Percentiles rank a stretch among this genome's conserved stretches.
Evolutionary conservation across 2,797 vertebrate genomes (phyloP).

Genomic region (Pteropus rufus): DNA sequence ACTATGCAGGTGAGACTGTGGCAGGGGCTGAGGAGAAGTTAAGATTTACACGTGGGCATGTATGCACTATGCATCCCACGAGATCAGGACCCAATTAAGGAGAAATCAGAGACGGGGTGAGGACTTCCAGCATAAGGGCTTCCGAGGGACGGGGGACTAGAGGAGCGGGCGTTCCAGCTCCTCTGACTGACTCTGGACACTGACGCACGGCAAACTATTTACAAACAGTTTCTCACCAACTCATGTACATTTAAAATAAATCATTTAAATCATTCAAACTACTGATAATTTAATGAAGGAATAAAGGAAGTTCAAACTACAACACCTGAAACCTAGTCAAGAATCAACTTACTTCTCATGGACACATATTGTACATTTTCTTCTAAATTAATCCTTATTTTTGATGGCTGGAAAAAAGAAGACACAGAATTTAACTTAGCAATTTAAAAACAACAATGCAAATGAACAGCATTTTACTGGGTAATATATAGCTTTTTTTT

Average conservation of each 20-base stretch:
- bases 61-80: rapidly evolving
- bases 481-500: background rate
- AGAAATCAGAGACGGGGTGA: background rate
- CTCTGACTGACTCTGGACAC: background rate
- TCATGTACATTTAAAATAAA: background rate
- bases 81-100: background rate
- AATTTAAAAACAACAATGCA: conserved; percentile 15
- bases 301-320: no score
- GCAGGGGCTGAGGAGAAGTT: background rate
- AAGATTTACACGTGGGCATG: background rate
- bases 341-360: conserved; percentile 82
- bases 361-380: conserved; percentile 61
- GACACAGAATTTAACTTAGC: conserved; percentile 30
- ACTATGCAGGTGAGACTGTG: background rate
- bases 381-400: conserved; percentile 70
- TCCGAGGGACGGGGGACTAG: background rate
- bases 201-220: no score
- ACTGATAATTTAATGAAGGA: no score
- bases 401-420: conserved; percentile 71
- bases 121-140: no score
- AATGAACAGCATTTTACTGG: background rate
- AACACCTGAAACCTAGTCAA: background rate
- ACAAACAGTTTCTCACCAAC: background rate
- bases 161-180: background rate
- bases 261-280: background rate